Evolutionary conservation across 2,888 invertebrate species (phyloP).

Genomic region (Neoascia interrupta): DNA sequence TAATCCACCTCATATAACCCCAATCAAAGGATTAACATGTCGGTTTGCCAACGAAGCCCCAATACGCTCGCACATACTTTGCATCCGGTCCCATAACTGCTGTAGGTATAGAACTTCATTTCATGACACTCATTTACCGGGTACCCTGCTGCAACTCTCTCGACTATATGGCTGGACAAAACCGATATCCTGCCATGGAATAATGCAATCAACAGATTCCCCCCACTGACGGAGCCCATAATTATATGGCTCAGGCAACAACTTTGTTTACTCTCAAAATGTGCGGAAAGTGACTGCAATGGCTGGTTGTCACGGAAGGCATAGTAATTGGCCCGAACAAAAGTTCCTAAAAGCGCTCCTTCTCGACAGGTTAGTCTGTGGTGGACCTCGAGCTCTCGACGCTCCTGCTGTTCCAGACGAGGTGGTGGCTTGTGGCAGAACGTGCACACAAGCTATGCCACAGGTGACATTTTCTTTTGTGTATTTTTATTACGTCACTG

Average conservation of each 20-base stretch:
- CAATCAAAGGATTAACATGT: conserved; percentile 49
- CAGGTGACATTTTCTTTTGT: conserved; percentile 53
- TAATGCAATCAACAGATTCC: conserved; percentile 57
- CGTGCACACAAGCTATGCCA: conserved; percentile 35
- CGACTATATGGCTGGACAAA: conserved; percentile 20
- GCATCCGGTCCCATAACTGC: not conserved
- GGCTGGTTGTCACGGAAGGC: conserved; percentile 70
- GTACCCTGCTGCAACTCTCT: not conserved
- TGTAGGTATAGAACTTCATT: conserved; percentile 22
- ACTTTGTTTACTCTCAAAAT: conserved; percentile 68
- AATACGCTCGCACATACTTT: conserved; percentile 2
- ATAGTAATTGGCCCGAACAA: conserved; percentile 70
- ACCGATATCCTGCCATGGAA: conserved; percentile 56
- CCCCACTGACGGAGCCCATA: conserved; percentile 43
- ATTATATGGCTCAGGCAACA: conserved; percentile 61
- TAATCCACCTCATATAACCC: conserved; percentile 34
- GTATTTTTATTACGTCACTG: too few species aligned
- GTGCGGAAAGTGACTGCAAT: conserved; percentile 64
- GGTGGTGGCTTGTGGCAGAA: not conserved
- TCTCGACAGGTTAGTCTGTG: conserved; percentile 37
- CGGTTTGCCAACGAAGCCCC: conserved; percentile 11
- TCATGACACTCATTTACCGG: not conserved
- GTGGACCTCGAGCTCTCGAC: conserved; percentile 5
- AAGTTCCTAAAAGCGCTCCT: conserved; percentile 67
- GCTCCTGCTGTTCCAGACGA: not conserved